Evolutionary conservation across 2,797 vertebrate genomes (phyloP).

Genomic region (Nyctibius grandis): DNA sequence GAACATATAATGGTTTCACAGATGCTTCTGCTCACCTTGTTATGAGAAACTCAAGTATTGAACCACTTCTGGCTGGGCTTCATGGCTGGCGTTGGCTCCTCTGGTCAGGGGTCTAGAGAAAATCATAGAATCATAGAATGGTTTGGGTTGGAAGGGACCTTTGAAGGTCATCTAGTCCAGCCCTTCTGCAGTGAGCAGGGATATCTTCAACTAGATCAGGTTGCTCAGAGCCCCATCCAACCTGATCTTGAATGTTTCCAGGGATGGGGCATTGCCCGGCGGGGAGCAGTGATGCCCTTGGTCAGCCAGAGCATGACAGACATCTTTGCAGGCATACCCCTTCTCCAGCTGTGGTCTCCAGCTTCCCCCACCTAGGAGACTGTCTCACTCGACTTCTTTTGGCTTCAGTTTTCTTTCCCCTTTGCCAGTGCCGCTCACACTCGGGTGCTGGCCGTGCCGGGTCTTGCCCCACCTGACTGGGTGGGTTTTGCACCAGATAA

Average conservation of each 20-base stretch:
- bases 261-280: too few relatives aligned
- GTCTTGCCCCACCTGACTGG: not conserved
- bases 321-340: not conserved
- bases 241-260: not conserved
- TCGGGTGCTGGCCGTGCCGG: rapidly evolving
- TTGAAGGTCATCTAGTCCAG: not conserved
- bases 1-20: not conserved
- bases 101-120: not conserved
- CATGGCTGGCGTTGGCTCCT: not conserved
- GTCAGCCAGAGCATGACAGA: rapidly evolving
- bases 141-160: not conserved
- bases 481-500: not conserved
- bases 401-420: not conserved
- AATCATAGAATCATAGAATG: not conserved
- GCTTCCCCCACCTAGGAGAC: not conserved
- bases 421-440: not conserved
- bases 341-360: not conserved
- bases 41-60: not conserved
- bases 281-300: not conserved
- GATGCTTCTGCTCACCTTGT: not conserved
- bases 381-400: not conserved
- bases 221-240: not conserved
- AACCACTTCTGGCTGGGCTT: not conserved
- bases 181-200: too few relatives aligned
- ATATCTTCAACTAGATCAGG: not conserved